A percentile compares a stretch with the other conserved stretches of the same genome.
phyloP scores from a whole-genome alignment of 2,797 vertebrate species.

The Xenops minutus region DNA sequence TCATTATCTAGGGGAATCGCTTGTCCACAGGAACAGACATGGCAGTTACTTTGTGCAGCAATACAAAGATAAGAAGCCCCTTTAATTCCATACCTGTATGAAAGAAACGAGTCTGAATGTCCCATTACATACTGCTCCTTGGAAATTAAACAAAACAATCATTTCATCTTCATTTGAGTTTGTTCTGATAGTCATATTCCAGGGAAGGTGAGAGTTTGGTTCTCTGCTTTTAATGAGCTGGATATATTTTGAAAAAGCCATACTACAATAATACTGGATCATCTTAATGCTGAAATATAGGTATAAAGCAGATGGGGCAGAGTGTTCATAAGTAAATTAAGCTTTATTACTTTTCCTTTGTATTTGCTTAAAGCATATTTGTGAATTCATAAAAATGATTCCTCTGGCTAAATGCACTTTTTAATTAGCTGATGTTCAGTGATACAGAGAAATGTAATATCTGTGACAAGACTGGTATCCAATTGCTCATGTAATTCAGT shows the following conservation, averaged over 20 bases:
- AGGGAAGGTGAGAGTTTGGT: neutral
- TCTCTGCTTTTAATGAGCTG: neutral
- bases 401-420: slow-evolving; percentile 42
- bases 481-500: neutral
- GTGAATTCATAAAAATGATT: slow-evolving; percentile 53
- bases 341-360: slow-evolving; percentile 52
- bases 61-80: neutral
- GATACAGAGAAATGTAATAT: slow-evolving; percentile 45
- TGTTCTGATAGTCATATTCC: neutral
- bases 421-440: slow-evolving; percentile 53
- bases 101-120: neutral
- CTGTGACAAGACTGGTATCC: neutral
- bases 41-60: neutral
- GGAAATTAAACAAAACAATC: neutral
- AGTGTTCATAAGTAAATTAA: slow-evolving; percentile 26
- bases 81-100: neutral
- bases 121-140: neutral
- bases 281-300: neutral
- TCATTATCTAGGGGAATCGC: neutral
- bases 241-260: neutral
- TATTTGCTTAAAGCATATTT: slow-evolving; percentile 50
- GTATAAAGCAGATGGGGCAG: neutral
- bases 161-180: neutral
- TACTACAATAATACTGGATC: neutral
- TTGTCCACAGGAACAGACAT: neutral